Evolutionary conservation across 2,888 invertebrate species (phyloP).

Genomic region (Mythimna loreyi): DNA sequence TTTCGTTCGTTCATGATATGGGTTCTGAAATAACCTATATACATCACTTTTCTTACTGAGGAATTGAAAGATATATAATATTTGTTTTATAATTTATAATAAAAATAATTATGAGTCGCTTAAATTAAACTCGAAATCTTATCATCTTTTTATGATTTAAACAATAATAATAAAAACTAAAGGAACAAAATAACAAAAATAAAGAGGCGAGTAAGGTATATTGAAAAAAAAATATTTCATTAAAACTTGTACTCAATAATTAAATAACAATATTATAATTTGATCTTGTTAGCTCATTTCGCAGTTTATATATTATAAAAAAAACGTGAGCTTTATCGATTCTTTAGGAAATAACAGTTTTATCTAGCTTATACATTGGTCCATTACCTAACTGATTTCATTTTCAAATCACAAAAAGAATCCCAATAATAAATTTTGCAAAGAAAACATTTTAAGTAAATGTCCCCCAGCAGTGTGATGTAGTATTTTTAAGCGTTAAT

Average conservation of each 20-base stretch:
- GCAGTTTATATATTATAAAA: constrained; percentile 76
- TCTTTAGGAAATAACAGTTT: constrained; percentile 80
- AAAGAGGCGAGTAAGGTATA: constrained; percentile 88
- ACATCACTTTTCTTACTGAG: constrained; percentile 84
- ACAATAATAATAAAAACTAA: constrained; percentile 90
- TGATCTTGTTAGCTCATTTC: constrained; percentile 88
- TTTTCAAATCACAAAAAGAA: constrained; percentile 72
- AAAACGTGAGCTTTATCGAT: constrained; percentile 82
- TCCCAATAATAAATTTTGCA: constrained; percentile 69
- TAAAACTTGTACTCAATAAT: constrained; percentile 91
- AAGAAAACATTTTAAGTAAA: constrained; percentile 77
- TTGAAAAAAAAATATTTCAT: constrained; percentile 88
- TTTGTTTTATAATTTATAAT: constrained; percentile 76
- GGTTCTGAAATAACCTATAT: constrained; percentile 71
- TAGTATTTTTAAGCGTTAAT: constrained; percentile 83
- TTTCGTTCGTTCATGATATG: constrained; percentile 66
- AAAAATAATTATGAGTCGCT: constrained; percentile 82
- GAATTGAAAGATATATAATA: constrained; percentile 85
- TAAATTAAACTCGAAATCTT: constrained; percentile 78
- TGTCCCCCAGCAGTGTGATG: constrained; percentile 85
- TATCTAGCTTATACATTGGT: constrained; percentile 84
- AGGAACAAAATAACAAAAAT: constrained; percentile 90
- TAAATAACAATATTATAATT: constrained; percentile 91
- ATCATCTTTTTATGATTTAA: constrained; percentile 84
- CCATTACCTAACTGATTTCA: constrained; percentile 80